Percentiles rank a stretch among this genome's conserved stretches.
Conservation (phyloP, 2,113 vertebrate genomes). For the Taurulus bubalis region DNA sequence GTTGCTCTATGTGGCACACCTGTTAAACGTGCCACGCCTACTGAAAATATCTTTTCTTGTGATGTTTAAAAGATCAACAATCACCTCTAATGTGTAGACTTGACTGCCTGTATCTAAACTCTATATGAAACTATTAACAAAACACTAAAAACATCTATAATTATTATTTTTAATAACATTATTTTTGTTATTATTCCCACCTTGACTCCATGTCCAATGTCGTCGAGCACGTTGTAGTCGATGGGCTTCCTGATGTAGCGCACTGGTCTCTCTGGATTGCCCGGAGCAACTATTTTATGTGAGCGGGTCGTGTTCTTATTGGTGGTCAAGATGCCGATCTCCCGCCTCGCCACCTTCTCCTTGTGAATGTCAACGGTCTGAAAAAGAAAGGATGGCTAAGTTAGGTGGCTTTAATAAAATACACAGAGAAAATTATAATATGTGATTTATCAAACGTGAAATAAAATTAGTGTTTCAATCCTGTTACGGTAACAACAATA, state of each 20-base stretch:
- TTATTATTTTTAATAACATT: neutral
- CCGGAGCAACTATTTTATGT: conserved; percentile 96
- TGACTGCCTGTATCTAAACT: neutral
- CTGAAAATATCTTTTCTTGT: neutral
- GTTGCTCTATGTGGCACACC: neutral
- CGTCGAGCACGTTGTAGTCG: conserved; percentile 95
- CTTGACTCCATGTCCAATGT: conserved; percentile 98
- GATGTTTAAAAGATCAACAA: neutral
- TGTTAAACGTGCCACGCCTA: neutral
- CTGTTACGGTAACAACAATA: neutral
- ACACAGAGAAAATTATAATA: neutral
- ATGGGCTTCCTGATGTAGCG: conserved; percentile 98
- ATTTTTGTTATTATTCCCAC: conserved; percentile 70
- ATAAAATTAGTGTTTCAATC: neutral
- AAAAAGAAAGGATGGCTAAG: neutral
- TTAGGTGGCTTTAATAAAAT: neutral
- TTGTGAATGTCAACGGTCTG: conserved; percentile 99
- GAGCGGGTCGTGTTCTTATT: conserved; percentile 97
- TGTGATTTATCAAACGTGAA: neutral
- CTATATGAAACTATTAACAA: no score
- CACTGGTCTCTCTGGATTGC: conserved; percentile 95
- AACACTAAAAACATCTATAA: neutral
- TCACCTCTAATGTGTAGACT: neutral
- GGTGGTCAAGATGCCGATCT: conserved; percentile 98
- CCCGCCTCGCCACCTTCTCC: conserved; percentile 97